These are phyloP conservation scores for Rhizoglyphus robini DNA, from an alignment of 1,140 invertebrate genomes.

Conservation along the genomic window DNA sequence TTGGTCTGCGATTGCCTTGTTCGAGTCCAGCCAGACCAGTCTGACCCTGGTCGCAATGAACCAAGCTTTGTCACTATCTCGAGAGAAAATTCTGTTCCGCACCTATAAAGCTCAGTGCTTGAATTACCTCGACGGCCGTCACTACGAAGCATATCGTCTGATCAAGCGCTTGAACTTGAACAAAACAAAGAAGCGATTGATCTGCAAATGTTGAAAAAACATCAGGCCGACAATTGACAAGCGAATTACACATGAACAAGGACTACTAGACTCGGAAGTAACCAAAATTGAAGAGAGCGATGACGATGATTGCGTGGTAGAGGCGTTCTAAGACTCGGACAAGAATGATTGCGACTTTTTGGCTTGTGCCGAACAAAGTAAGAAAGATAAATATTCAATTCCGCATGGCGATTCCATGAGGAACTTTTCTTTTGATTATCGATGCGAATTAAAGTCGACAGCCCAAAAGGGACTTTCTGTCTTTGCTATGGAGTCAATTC, in stretches of 20 bases:
- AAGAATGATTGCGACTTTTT: background rate
- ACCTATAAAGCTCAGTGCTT: background rate
- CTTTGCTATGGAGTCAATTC: background rate
- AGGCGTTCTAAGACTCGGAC: background rate
- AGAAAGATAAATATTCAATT: background rate
- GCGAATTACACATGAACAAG: background rate
- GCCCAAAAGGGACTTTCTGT: background rate
- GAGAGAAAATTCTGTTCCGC: no score
- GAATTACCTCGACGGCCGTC: background rate
- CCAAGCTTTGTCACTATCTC: no score
- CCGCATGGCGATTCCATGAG: background rate
- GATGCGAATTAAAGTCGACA: background rate
- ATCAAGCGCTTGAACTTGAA: background rate
- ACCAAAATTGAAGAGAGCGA: background rate
- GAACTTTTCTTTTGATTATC: background rate
- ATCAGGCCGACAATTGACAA: background rate
- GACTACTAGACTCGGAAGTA: background rate
- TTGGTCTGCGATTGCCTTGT: background rate
- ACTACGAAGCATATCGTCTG: background rate
- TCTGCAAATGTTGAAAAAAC: background rate
- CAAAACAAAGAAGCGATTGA: background rate
- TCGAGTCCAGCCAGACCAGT: background rate
- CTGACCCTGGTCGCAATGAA: background rate
- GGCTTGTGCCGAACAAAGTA: background rate
- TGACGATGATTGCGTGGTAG: background rate